Evolutionary conservation across 1,140 invertebrate genomes (phyloP).

Genomic region (Protaetia brevitarsis): DNA sequence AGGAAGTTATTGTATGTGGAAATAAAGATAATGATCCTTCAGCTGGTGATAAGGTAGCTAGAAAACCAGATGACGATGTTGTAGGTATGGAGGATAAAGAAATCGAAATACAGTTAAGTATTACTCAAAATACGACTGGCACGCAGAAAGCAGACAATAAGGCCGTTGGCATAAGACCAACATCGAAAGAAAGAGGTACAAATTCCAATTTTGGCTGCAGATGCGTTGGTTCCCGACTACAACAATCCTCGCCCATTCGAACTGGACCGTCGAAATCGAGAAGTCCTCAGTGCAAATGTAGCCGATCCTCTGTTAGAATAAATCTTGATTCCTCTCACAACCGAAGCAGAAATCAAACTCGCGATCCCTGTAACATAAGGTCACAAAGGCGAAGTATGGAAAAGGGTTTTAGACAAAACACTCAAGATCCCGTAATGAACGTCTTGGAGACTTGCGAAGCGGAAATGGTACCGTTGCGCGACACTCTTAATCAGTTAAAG

Average conservation of each 20-base stretch:
- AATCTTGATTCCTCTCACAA: neutral
- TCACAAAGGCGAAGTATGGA: too few species aligned
- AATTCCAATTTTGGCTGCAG: neutral
- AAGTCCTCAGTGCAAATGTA: neutral
- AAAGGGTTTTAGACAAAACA: neutral
- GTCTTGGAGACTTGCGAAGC: slow-evolving; percentile 14
- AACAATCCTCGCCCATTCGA: too few species aligned
- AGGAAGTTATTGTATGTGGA: neutral
- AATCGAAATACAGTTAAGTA: slow-evolving; percentile 15
- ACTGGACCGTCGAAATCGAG: neutral
- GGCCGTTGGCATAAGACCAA: neutral
- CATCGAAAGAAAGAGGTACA: neutral
- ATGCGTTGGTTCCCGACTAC: neutral
- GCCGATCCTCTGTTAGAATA: neutral
- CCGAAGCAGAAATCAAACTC: too few species aligned
- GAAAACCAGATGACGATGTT: neutral
- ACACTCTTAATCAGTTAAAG: slow-evolving; percentile 8
- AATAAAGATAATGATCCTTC: neutral
- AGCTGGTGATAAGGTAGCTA: neutral
- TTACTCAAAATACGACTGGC: neutral
- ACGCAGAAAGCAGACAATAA: neutral
- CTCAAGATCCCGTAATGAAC: slow-evolving; percentile 1
- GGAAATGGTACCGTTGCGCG: slow-evolving; percentile 3
- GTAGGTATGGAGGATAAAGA: neutral
- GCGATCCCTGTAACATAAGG: too few species aligned